A percentile compares a stretch with the other conserved stretches of the same genome.
Conservation (phyloP, 2,797 vertebrate species). For the Gallinago solitaria region DNA sequence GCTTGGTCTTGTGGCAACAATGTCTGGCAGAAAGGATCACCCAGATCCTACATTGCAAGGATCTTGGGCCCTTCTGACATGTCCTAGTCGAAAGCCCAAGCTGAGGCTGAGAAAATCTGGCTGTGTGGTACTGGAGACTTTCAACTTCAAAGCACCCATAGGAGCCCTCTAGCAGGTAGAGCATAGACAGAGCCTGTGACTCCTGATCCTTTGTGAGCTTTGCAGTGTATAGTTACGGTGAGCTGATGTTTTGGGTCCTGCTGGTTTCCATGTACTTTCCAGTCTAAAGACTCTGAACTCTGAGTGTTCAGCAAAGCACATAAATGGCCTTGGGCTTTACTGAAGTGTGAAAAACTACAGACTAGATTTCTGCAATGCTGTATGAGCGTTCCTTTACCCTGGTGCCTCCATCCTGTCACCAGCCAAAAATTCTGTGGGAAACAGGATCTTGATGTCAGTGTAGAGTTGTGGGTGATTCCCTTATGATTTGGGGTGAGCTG, state of each 20-base stretch:
- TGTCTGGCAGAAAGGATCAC: background rate
- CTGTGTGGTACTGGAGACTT: background rate
- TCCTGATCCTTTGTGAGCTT: background rate
- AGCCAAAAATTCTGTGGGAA: background rate
- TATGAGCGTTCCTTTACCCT: accelerated
- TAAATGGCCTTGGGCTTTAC: background rate
- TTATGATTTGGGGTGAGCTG: background rate
- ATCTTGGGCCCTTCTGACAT: background rate
- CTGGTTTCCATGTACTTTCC: background rate
- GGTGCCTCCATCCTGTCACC: background rate
- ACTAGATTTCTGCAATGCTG: background rate
- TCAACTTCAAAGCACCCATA: background rate
- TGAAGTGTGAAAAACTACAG: background rate
- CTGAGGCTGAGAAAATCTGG: background rate
- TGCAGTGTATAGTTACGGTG: background rate
- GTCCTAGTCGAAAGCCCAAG: background rate
- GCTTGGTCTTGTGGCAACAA: background rate
- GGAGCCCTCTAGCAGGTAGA: background rate
- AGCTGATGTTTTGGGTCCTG: background rate
- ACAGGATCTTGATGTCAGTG: background rate
- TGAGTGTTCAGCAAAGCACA: background rate
- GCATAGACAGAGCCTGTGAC: background rate
- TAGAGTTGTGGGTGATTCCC: background rate
- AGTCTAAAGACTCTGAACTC: background rate
- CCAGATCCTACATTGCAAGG: background rate